Conservation (phyloP, 1,140 invertebrate genomes). For the Zelostemma sp. region DNA sequence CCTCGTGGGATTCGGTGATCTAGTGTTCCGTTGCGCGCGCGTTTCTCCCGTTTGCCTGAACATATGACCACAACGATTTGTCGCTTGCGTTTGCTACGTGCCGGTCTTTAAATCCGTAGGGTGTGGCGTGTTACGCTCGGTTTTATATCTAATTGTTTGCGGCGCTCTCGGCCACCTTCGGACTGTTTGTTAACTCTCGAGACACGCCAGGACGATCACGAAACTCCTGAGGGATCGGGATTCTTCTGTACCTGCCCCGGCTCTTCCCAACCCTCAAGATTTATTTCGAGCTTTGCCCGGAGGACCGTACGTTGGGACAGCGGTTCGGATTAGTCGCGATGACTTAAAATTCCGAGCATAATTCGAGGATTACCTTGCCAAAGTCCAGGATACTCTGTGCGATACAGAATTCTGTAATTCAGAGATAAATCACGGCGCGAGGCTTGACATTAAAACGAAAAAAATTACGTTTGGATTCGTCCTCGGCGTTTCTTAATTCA, state of each 20-base stretch:
- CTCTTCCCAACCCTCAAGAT: slow-evolving; percentile 27
- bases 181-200: slow-evolving; percentile 41
- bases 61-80: slow-evolving; percentile 42
- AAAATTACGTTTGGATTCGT: not conserved
- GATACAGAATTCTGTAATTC: slow-evolving; percentile 23
- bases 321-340: slow-evolving; percentile 34
- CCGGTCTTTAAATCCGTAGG: slow-evolving; percentile 45
- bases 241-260: slow-evolving; percentile 19
- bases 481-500: not conserved
- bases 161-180: slow-evolving; percentile 29
- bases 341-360: slow-evolving; percentile 51
- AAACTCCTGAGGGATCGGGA: slow-evolving; percentile 23
- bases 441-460: slow-evolving; percentile 9
- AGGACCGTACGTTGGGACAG: slow-evolving; percentile 28
- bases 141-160: slow-evolving; percentile 58
- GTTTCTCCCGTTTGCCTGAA: slow-evolving; percentile 23
- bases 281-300: slow-evolving; percentile 50
- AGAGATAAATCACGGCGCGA: not conserved
- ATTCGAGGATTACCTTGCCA: slow-evolving; percentile 43
- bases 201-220: slow-evolving; percentile 32
- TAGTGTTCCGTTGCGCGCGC: slow-evolving; percentile 37
- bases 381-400: slow-evolving; percentile 30
- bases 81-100: slow-evolving; percentile 35
- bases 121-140: slow-evolving; percentile 27
- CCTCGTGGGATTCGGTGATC: slow-evolving; percentile 51